These are phyloP conservation scores for Formica selysi DNA, from an alignment of 1,140 invertebrate genomes.

Conservation along the genomic window DNA sequence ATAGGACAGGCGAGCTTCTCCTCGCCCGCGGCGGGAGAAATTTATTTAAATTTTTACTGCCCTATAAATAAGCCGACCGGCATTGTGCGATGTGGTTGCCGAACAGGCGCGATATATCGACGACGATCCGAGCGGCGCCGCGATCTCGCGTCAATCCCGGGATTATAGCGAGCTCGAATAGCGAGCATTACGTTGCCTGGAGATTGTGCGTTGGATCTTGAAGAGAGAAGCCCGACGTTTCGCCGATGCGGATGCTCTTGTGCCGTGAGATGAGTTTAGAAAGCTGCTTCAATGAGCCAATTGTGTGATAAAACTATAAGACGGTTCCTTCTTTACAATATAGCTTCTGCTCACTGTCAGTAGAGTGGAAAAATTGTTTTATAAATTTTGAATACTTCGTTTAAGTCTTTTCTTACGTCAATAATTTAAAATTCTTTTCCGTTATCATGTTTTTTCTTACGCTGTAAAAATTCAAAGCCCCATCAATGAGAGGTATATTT, in stretches of 20 bases:
- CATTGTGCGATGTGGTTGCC: constrained; percentile 69
- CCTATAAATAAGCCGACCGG: constrained; percentile 77
- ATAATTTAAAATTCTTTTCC: constrained; percentile 1
- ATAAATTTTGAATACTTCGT: constrained; percentile 10
- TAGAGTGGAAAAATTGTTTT: neutral
- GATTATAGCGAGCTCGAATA: constrained; percentile 58
- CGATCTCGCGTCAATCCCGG: constrained; percentile 41
- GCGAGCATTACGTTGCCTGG: neutral
- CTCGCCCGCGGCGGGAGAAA: constrained; percentile 63
- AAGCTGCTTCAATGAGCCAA: constrained; percentile 13
- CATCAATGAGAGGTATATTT: neutral
- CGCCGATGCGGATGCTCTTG: neutral
- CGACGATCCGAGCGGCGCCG: constrained; percentile 18
- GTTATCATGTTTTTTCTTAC: neutral
- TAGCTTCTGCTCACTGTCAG: neutral
- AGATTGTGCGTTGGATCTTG: neutral
- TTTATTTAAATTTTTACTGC: constrained; percentile 81
- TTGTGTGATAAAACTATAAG: constrained; percentile 39
- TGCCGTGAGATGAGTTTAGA: neutral
- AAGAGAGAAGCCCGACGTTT: constrained; percentile 24
- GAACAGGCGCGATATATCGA: constrained; percentile 43
- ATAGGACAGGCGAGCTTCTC: constrained; percentile 35
- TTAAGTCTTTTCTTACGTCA: neutral
- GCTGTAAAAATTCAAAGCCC: neutral
- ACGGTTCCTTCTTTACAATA: neutral